phyloP scores from a whole-genome alignment of 2,113 vertebrate species.

The Triplophysa rosa region DNA sequence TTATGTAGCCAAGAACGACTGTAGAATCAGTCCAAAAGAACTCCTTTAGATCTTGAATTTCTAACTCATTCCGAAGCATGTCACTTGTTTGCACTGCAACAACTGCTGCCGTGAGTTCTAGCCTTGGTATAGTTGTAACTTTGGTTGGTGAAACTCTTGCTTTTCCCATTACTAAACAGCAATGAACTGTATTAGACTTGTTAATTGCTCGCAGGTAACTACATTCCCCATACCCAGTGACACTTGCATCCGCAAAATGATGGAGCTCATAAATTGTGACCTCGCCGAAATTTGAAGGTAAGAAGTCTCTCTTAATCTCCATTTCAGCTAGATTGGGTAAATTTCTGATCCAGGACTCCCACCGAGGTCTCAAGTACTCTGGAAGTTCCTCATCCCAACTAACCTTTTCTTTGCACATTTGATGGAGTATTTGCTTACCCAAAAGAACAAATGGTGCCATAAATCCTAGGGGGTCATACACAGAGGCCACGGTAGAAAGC shows the following conservation, averaged over 20 bases:
- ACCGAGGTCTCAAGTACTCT: no score
- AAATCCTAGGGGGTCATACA: slow-evolving; percentile 34
- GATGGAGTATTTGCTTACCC: no score
- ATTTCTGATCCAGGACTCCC: no score
- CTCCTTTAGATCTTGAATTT: slow-evolving; percentile 22
- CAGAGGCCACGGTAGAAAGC: slow-evolving; percentile 3
- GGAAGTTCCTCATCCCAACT: no score
- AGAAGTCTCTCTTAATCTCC: slow-evolving; percentile 12
- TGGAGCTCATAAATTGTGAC: slow-evolving; percentile 38
- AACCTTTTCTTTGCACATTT: no score
- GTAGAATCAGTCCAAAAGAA: slow-evolving; percentile 39
- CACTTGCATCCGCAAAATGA: slow-evolving; percentile 40
- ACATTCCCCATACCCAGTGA: slow-evolving; percentile 40
- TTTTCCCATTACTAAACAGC: neutral
- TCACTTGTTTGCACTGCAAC: neutral
- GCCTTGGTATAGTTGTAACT: neutral
- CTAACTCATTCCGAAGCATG: slow-evolving; percentile 27
- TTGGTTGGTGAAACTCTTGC: neutral
- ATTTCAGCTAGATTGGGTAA: no score
- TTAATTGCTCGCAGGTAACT: slow-evolving; percentile 27
- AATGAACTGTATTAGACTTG: neutral
- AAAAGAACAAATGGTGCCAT: slow-evolving; percentile 36
- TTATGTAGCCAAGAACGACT: slow-evolving; percentile 34
- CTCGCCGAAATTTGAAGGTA: slow-evolving; percentile 24
- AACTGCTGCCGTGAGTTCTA: neutral